Evolutionary conservation across 2,888 invertebrate species (phyloP).

Genomic region (Heliothis peltigera): DNA sequence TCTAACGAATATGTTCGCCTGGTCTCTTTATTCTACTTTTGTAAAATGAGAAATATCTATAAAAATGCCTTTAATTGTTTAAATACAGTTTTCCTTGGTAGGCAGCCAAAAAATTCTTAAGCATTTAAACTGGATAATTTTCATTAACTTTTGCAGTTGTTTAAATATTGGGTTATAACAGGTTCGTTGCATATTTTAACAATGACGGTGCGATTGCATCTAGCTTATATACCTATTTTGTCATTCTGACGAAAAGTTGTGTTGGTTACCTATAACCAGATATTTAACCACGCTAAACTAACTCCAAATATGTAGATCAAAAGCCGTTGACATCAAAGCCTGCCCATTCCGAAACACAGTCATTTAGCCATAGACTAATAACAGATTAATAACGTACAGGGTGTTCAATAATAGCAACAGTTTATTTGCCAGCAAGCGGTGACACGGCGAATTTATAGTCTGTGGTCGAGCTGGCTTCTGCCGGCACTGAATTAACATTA

Average conservation of each 20-base stretch:
- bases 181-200: neutral
- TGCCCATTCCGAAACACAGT: conserved; percentile 13
- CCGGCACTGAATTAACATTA: conserved; percentile 70
- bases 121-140: neutral
- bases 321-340: neutral
- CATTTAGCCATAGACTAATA: conserved; percentile 21
- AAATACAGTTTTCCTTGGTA: neutral
- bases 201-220: too few species aligned
- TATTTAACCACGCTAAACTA: neutral
- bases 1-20: conserved; percentile 12
- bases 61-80: neutral
- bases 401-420: conserved; percentile 51
- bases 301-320: conserved; percentile 16
- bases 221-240: too few species aligned
- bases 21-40: conserved; percentile 4
- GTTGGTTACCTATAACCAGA: too few species aligned
- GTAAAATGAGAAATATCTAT: neutral
- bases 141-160: neutral
- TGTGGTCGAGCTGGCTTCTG: conserved; percentile 56
- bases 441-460: conserved; percentile 61
- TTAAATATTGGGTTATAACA: neutral
- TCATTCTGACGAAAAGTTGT: too few species aligned
- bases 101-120: neutral
- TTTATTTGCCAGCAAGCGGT: conserved; percentile 54
- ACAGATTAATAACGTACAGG: conserved; percentile 38